phyloP scores from a whole-genome alignment of 2,113 vertebrate species.

The Calcarius ornatus region DNA sequence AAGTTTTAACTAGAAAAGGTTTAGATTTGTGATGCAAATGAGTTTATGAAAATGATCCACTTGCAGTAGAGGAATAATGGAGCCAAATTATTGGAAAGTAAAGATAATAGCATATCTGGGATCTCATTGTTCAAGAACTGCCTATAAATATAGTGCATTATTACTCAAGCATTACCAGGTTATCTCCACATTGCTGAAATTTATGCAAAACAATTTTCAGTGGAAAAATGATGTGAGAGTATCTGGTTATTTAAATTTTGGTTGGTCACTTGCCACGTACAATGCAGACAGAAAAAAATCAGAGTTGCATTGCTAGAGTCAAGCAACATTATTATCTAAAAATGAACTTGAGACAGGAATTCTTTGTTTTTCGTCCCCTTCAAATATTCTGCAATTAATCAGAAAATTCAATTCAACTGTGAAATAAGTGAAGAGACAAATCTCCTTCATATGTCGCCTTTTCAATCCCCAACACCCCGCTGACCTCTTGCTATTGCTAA shows the following conservation, averaged over 20 bases:
- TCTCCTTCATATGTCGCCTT: accelerated
- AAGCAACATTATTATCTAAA: background rate
- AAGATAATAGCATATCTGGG: background rate
- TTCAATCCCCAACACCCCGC: background rate
- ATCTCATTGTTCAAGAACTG: background rate
- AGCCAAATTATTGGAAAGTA: background rate
- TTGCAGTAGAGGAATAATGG: background rate
- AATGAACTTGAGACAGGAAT: background rate
- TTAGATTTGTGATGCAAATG: slow-evolving; percentile 6
- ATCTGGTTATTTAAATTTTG: background rate
- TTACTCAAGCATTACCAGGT: background rate
- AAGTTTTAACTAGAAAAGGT: background rate
- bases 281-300: background rate
- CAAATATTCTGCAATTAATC: background rate
- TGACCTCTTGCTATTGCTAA: background rate
- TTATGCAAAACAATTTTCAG: background rate
- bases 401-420: background rate
- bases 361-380: background rate
- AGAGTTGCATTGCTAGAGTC: background rate
- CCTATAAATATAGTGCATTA: background rate
- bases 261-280: accelerated
- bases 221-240: background rate
- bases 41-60: background rate
- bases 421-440: background rate
- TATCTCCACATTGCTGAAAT: background rate